Evolutionary conservation across 2,888 invertebrate genomes (phyloP).

Genomic region (Taphrorychus bicolor): DNA sequence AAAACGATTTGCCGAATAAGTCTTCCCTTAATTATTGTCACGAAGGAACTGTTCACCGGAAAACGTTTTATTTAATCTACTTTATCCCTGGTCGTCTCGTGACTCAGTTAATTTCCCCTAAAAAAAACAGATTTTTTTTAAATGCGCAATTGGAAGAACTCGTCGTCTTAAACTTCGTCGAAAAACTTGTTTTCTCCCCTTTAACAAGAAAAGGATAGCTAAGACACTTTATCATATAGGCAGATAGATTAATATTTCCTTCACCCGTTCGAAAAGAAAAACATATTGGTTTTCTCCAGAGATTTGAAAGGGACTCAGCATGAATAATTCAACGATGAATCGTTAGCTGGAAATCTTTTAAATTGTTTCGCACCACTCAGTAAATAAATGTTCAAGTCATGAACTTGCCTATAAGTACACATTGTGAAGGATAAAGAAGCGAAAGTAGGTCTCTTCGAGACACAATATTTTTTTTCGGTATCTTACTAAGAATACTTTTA

Average conservation of each 20-base stretch:
- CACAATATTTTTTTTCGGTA: too few species aligned
- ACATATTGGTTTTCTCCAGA: background rate
- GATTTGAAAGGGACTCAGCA: background rate
- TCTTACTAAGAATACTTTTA: too few species aligned
- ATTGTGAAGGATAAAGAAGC: background rate
- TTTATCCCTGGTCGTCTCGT: conserved; percentile 9
- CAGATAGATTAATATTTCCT: background rate
- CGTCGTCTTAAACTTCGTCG: too few species aligned
- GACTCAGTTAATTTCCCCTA: too few species aligned
- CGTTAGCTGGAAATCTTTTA: conserved; percentile 18
- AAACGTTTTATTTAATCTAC: conserved; percentile 24
- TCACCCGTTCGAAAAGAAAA: background rate
- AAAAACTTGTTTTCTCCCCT: background rate
- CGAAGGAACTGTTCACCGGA: conserved; percentile 17
- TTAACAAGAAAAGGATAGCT: background rate
- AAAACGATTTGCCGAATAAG: conserved; percentile 35
- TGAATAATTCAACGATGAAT: conserved; percentile 19
- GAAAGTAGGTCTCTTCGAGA: too few species aligned
- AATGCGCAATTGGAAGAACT: too few species aligned
- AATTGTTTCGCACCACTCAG: conserved; percentile 38
- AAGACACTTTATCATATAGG: background rate
- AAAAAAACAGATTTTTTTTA: too few species aligned
- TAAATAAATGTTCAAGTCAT: conserved; percentile 5
- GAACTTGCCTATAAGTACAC: too few species aligned
- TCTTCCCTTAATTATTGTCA: conserved; percentile 29